Evolutionary conservation across 2,888 invertebrate species (phyloP).

Genomic region (Polydrusus cervinus): DNA sequence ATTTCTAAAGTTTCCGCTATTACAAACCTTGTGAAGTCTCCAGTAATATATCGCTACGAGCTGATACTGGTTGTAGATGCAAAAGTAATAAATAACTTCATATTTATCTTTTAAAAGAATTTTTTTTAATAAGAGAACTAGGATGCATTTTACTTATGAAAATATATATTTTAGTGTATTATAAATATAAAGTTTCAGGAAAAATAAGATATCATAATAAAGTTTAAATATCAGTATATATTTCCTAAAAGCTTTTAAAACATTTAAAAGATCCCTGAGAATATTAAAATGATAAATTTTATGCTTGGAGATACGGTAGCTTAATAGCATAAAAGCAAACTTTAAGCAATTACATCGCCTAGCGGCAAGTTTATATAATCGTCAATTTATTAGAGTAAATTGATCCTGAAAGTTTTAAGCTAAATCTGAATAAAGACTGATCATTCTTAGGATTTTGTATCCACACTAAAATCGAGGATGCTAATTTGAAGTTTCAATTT

Average conservation of each 20-base stretch:
- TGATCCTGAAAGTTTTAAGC: background rate
- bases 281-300: conserved; percentile 2
- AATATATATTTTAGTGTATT: no score
- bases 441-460: no score
- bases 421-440: background rate
- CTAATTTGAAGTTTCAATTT: no score
- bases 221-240: background rate
- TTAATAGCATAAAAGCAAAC: conserved; percentile 5
- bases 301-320: background rate
- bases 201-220: conserved; percentile 2
- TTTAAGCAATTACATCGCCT: background rate
- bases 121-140: no score
- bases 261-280: conserved; percentile 2
- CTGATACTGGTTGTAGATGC: background rate
- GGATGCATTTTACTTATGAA: no score
- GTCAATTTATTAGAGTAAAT: background rate
- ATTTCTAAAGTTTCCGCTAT: no score
- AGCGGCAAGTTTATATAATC: conserved; percentile 1
- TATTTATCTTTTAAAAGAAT: no score
- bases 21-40: no score
- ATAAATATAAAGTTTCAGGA: no score
- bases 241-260: background rate
- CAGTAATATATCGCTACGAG: no score
- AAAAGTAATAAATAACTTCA: background rate
- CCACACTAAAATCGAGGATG: no score